A percentile compares a stretch with the other conserved stretches of the same genome.
These are phyloP conservation scores for Timandra comae DNA, from an alignment of 2,888 invertebrate genomes.

Conservation along the genomic window DNA sequence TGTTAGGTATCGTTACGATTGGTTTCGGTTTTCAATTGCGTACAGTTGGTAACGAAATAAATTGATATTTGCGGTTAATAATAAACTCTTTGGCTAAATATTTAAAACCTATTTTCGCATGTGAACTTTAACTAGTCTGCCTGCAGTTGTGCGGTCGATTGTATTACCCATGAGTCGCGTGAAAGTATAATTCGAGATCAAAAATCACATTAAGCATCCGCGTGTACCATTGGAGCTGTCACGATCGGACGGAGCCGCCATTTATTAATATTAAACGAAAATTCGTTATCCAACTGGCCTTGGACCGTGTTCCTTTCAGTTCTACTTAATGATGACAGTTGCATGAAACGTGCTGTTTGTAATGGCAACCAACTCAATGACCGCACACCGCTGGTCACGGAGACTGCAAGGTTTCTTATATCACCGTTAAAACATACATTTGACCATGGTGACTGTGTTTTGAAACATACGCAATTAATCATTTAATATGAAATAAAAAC, in stretches of 20 bases:
- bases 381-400: slow-evolving; percentile 42
- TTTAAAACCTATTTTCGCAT: slow-evolving; percentile 7
- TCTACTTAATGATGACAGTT: slow-evolving; percentile 72
- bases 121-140: slow-evolving; percentile 2
- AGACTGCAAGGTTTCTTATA: slow-evolving; percentile 37
- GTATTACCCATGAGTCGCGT: slow-evolving; percentile 34
- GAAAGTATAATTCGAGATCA: slow-evolving; percentile 54
- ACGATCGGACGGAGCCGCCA: slow-evolving; percentile 63
- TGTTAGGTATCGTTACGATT: slow-evolving; percentile 44
- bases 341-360: slow-evolving; percentile 61
- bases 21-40: slow-evolving; percentile 41
- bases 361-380: slow-evolving; percentile 52
- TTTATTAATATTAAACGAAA: slow-evolving; percentile 74
- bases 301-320: slow-evolving; percentile 70
- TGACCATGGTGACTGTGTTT: slow-evolving; percentile 22
- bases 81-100: slow-evolving; percentile 3
- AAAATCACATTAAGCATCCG: slow-evolving; percentile 47
- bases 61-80: slow-evolving; percentile 1
- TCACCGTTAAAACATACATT: slow-evolving; percentile 18
- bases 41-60: slow-evolving; percentile 13
- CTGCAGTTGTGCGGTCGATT: slow-evolving; percentile 10
- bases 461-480: slow-evolving; percentile 36
- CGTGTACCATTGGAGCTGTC: slow-evolving; percentile 55
- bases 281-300: slow-evolving; percentile 74
- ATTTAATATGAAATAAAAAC: slow-evolving; percentile 40